These are phyloP conservation scores for Chloromyia formosa DNA, from an alignment of 2,888 invertebrate genomes.

Conservation along the genomic window DNA sequence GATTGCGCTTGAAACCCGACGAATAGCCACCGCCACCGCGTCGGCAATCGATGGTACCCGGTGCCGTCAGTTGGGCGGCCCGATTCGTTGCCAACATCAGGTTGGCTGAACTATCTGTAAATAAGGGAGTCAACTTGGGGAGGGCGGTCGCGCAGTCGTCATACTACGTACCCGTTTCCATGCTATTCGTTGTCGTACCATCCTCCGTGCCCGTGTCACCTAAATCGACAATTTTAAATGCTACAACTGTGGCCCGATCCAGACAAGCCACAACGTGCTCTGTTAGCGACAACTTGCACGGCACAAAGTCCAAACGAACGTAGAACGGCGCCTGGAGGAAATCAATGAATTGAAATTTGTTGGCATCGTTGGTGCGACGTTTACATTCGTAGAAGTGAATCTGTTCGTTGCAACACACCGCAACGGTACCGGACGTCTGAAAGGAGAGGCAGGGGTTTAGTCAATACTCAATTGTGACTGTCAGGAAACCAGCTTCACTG, in stretches of 20 bases:
- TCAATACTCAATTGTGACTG: not conserved
- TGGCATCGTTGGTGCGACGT: conserved; percentile 70
- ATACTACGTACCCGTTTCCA: not conserved
- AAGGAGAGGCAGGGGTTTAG: conserved; percentile 18
- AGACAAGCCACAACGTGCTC: conserved; percentile 76
- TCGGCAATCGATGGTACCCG: not conserved
- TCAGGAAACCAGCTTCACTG: not conserved
- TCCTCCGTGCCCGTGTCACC: conserved; percentile 49
- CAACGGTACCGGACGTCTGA: conserved; percentile 46
- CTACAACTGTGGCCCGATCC: conserved; percentile 70
- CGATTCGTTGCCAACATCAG: conserved; percentile 34
- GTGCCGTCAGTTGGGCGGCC: not conserved
- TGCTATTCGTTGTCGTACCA: conserved; percentile 47
- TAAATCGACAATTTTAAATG: conserved; percentile 68
- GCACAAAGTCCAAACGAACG: conserved; percentile 71
- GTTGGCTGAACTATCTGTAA: not conserved
- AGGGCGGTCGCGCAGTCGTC: too few relatives aligned
- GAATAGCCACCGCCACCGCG: not conserved
- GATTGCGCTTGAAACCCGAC: not conserved
- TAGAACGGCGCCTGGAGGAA: conserved; percentile 74
- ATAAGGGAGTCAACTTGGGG: not conserved
- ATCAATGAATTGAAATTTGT: conserved; percentile 74
- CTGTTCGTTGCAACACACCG: conserved; percentile 45
- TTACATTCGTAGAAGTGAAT: conserved; percentile 70
- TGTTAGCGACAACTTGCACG: conserved; percentile 69